Evolutionary conservation across 2,888 invertebrate genomes (phyloP), one percentile per base, ranked within the genome.

Genomic region (Drosophila diplacantha): DNA sequence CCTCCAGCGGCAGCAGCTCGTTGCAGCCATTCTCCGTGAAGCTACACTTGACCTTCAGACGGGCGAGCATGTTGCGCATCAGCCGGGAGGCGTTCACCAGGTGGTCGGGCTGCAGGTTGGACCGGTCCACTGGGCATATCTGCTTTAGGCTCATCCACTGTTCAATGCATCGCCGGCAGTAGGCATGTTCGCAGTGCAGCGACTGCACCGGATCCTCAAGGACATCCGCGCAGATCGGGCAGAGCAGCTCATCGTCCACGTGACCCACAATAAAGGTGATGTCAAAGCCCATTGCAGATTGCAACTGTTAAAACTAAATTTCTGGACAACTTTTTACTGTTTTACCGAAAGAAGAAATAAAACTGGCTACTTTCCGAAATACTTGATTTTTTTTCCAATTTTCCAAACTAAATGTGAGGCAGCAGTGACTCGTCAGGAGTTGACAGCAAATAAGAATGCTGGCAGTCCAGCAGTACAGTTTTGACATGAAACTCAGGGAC

Each of bases 171-270:
- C 14, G 35, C 14, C 73, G 74, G 22, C 78, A 78, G 46, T 63
- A 78, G 49, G 73, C 73, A 8, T 78, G 81, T 43, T 78, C 81
- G 14, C 78, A 78, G 46, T 20, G 18, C 0, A 63, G 49, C 3
- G 81, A 79, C 14, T 79, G 78, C 54, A 81, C 53, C 0, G 78
- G 78, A 3, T 70, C 64, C 72, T 78, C 81, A 8, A 81, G 59
- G 2, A 78, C 71, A 34, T 81, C 81, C 0, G 73, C 56, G 3
- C 78, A 78, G 6, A 78, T 78, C 8, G 80, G 80, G 7, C 78
- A 78, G 0, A 81, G 57, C 0, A 81, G 61, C 59, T 81, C 81
- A 50, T 76, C 79, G 37, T 78, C 81, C 31, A 81, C 76, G 18
- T 70, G 64, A 2, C 78, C 79, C 31, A 76, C 51, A 44, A 78